phyloP scores from a whole-genome alignment of 2,888 invertebrate genomes.

The Trissolcus japonicus region DNA sequence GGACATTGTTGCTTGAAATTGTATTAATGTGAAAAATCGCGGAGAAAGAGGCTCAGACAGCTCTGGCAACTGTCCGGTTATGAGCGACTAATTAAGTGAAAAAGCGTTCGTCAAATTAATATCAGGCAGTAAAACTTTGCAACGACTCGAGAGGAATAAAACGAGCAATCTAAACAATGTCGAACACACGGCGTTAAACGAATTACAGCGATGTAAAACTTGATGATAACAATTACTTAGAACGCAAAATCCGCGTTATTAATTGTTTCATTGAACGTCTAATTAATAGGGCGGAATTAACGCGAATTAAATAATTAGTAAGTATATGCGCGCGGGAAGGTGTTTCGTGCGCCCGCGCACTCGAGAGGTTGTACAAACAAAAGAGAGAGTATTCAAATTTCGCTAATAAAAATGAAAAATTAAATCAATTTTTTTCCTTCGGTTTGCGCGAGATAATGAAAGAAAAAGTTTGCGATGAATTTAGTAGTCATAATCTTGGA shows the following conservation, averaged over 20 bases:
- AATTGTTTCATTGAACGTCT: slow-evolving; percentile 1
- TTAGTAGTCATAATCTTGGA: slow-evolving; percentile 40
- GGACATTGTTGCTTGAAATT: background rate
- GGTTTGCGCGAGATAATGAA: no score
- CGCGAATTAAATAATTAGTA: no score
- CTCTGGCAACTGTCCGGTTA: background rate
- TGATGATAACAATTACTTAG: slow-evolving; percentile 12
- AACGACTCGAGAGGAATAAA: slow-evolving; percentile 6
- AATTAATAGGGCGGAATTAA: background rate
- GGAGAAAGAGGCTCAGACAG: background rate
- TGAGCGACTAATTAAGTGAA: slow-evolving; percentile 5
- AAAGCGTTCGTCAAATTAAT: slow-evolving; percentile 12
- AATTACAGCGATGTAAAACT: slow-evolving; percentile 21
- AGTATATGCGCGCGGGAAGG: no score
- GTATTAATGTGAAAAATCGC: slow-evolving; percentile 2
- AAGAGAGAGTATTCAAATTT: no score
- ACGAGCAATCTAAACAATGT: slow-evolving; percentile 25
- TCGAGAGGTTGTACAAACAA: no score
- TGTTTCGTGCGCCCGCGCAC: no score
- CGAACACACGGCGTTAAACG: slow-evolving; percentile 4
- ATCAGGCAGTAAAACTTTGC: slow-evolving; percentile 5
- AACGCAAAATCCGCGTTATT: slow-evolving; percentile 5
- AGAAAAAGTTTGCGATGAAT: no score
- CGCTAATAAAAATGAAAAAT: background rate
- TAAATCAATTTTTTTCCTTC: no score